A percentile compares a stretch with the other conserved stretches of the same genome.
These are phyloP conservation scores for Cataglyphis rosenhaueri DNA, from an alignment of 2,888 invertebrate genomes.

Conservation along the genomic window DNA sequence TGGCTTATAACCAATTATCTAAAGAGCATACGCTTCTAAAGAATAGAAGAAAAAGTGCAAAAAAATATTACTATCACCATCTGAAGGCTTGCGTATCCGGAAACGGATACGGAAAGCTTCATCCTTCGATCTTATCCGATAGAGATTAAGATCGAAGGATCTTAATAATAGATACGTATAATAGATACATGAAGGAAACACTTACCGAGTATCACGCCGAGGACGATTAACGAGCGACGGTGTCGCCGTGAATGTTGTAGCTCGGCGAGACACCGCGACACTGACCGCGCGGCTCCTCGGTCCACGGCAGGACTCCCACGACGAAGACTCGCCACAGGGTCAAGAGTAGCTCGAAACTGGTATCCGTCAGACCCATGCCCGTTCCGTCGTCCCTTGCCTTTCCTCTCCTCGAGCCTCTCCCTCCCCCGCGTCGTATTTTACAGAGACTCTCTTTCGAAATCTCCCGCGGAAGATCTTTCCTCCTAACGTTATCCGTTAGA, in stretches of 20 bases:
- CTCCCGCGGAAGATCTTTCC: background rate
- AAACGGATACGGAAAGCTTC: background rate
- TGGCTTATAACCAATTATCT: background rate
- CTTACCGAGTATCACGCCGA: slow-evolving; percentile 61
- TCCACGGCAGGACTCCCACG: slow-evolving; percentile 74
- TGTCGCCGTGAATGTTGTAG: slow-evolving; percentile 63
- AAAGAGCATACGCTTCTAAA: background rate
- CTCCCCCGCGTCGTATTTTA: background rate
- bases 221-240: slow-evolving; percentile 60
- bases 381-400: slow-evolving; percentile 36
- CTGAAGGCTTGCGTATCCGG: background rate
- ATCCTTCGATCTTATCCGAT: background rate
- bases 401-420: slow-evolving; percentile 13
- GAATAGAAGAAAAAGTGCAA: background rate
- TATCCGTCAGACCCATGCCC: slow-evolving; percentile 87
- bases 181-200: slow-evolving; percentile 7
- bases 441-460: slow-evolving; percentile 22
- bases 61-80: background rate
- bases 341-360: slow-evolving; percentile 87
- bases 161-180: background rate
- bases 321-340: slow-evolving; percentile 86
- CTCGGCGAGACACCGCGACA: slow-evolving; percentile 75
- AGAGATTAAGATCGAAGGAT: background rate
- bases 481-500: background rate
- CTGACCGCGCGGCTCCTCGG: slow-evolving; percentile 75